These are phyloP conservation scores for Coreoperca whiteheadi DNA, from an alignment of 2,113 vertebrate genomes.

Conservation along the genomic window DNA sequence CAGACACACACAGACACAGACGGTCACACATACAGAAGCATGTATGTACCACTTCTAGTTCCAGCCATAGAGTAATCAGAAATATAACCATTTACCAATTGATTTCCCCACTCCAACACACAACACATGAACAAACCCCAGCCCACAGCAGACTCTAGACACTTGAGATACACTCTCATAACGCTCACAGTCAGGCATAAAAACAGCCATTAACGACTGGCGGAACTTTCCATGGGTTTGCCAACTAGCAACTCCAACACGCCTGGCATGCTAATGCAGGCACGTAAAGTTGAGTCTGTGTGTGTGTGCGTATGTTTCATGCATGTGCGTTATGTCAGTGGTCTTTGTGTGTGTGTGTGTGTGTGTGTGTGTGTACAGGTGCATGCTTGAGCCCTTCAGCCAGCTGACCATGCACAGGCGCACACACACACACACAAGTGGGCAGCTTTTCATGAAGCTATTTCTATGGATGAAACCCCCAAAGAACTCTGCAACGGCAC, in stretches of 20 bases:
- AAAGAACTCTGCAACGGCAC: constrained; percentile 15
- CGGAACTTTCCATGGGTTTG: constrained; percentile 78
- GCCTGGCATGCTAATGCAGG: constrained; percentile 78
- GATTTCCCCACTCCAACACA: background rate
- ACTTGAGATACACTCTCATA: constrained; percentile 56
- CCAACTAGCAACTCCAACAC: constrained; percentile 70
- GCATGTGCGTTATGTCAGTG: constrained; percentile 55
- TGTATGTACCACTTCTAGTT: background rate
- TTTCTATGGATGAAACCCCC: constrained; percentile 35
- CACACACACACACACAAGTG: background rate
- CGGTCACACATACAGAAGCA: background rate
- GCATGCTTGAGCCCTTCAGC: constrained; percentile 26
- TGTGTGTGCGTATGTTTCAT: constrained; percentile 55
- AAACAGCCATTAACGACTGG: constrained; percentile 73
- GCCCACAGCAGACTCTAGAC: constrained; percentile 19
- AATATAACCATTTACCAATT: constrained; percentile 27
- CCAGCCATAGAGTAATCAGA: constrained; percentile 6
- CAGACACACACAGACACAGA: background rate
- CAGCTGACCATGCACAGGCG: constrained; percentile 39
- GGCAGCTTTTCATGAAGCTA: constrained; percentile 30
- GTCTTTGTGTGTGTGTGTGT: constrained; percentile 42
- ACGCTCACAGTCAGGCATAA: constrained; percentile 66
- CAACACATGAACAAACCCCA: background rate
- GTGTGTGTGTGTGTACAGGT: constrained; percentile 47
- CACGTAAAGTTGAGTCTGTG: constrained; percentile 67